A percentile compares a stretch with the other conserved stretches of the same genome.
Conservation (phyloP, 2,113 vertebrate genomes). For the Podarcis muralis region DNA sequence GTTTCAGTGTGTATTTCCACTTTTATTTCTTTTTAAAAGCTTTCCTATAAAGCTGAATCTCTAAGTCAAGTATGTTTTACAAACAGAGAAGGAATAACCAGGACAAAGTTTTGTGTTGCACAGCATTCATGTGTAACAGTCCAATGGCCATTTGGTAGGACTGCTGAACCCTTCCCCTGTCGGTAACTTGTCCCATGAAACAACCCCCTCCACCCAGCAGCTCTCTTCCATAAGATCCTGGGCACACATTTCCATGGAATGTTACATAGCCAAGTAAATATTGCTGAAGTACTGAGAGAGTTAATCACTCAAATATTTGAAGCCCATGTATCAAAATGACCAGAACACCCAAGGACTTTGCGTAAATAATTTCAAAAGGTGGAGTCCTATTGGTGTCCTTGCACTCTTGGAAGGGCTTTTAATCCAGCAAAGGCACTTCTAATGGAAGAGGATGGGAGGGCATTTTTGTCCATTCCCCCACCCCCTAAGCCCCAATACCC, state of each 20-base stretch:
- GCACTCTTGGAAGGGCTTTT: background rate
- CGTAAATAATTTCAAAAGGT: background rate
- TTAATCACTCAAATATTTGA: background rate
- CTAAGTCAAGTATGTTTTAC: background rate
- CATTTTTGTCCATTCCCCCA: background rate
- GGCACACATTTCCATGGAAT: too few relatives aligned
- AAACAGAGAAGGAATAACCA: background rate
- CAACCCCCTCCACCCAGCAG: background rate
- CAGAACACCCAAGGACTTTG: background rate
- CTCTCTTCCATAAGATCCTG: background rate
- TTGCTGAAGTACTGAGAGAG: background rate
- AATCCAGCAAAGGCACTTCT: background rate
- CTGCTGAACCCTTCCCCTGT: background rate
- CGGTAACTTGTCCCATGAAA: background rate
- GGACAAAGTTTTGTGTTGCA: background rate
- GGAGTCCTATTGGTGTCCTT: background rate
- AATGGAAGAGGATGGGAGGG: background rate
- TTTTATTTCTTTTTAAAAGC: slow-evolving; percentile 66
- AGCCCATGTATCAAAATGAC: background rate
- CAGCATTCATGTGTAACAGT: background rate
- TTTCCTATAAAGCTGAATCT: background rate
- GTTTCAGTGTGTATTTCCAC: slow-evolving; percentile 70
- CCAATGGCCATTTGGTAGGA: background rate
- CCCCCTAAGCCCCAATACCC: background rate
- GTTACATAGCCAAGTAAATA: background rate